These are phyloP conservation scores for Myotis vivesi DNA, from an alignment of 2,797 vertebrate genomes.

Conservation along the genomic window DNA sequence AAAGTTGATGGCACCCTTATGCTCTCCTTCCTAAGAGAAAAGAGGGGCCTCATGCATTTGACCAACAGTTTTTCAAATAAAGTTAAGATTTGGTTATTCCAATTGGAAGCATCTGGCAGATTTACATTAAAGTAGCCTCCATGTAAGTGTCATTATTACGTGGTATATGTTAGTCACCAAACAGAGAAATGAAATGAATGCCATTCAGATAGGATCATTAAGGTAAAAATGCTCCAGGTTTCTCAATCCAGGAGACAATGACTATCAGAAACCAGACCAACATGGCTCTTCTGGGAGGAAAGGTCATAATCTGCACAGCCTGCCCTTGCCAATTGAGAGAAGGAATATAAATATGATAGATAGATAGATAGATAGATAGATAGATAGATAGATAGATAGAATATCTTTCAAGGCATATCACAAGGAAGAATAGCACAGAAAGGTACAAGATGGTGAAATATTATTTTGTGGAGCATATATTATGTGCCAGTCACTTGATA, in stretches of 20 bases:
- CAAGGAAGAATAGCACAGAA: neutral
- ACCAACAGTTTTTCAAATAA: neutral
- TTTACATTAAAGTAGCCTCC: neutral
- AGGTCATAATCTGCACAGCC: neutral
- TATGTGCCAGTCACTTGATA: neutral
- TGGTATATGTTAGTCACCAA: neutral
- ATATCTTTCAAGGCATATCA: neutral
- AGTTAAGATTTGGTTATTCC: neutral
- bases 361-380: no score
- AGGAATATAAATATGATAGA: no score
- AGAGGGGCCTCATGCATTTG: neutral
- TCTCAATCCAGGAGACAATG: neutral
- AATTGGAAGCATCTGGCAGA: conserved; percentile 3
- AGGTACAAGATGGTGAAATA: accelerated
- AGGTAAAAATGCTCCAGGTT: neutral
- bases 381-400: no score
- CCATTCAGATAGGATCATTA: neutral
- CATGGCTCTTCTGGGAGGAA: neutral
- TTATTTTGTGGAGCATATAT: no score
- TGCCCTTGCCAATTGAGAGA: no score
- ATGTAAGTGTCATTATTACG: neutral
- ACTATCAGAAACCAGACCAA: neutral
- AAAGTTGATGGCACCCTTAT: neutral
- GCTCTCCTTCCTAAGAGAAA: neutral
- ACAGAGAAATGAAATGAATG: neutral